Evolutionary conservation across 2,888 invertebrate species (phyloP), one percentile per base, ranked within the genome.

Genomic region (Pyrrhosoma nymphula): DNA sequence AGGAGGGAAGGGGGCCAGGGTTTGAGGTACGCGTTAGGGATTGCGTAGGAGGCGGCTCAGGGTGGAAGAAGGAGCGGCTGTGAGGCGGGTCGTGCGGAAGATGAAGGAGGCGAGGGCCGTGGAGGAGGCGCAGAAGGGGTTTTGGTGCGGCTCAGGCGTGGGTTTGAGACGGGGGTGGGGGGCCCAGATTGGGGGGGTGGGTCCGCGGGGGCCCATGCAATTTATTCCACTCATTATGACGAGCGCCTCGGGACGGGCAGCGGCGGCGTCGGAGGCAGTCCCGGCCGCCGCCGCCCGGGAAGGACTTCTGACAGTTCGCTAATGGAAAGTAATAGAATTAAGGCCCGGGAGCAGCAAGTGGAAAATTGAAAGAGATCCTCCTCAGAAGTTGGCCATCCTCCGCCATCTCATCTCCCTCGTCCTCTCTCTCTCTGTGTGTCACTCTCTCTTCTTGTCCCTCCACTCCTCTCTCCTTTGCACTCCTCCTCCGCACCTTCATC

Each of bases 251-350:
- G 88, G 95, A 63, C 39, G 93, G 56, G 91, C 60, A 47, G 88
- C 56, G 26, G 93, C 82, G 35, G 82, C 82, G 82, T n/a, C 35
- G 30, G 82, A 10, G 82, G 82, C 23, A n/a, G 30, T n/a, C 12
- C 30, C 14, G 26, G 26, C 12, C 3, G 93, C 63, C 91, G 39
- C 47, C 93, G 39, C 93, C 93, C 63, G 93, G 93, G 93, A 63
- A 93, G 69, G 63, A 93, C 63, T 93, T 93, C 91, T 96, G 96
- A 96, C 96, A 95, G 95, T 95, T 95, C 95, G 95, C 96, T 96
- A 96, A 96, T 96, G 96, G 96, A 96, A 96, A 96, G 96, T 96
- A 96, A 96, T 96, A 96, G 96, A 96, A 96, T 96, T 96, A 96
- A 95, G 95, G 95, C 93, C 75, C 95, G 95, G 69, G 95, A 69